Evolutionary conservation across 1,140 invertebrate genomes (phyloP), one percentile per base, ranked within the genome.

Genomic region (Papilio glaucus): DNA sequence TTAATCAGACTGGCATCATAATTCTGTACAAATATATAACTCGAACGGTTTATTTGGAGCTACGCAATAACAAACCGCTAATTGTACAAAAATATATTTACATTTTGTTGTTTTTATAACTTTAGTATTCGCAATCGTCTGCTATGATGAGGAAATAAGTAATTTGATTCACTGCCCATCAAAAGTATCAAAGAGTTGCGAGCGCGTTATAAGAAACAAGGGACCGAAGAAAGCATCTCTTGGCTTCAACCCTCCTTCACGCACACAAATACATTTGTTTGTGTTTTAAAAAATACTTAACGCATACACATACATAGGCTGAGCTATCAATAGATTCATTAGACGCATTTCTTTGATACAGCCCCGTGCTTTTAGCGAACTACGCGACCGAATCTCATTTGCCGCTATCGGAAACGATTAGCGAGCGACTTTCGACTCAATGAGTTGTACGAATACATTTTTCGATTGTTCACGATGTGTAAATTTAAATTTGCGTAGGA

Each of bases 281-380:
- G 80, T 84, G 82, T 85, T 84, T 83, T 87, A 84, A 89, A 90
- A 92, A 90, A 89, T 86, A 86, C 83, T 85, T 77, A 70, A 79
- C 76, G 75, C 76, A 84, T 83, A 89, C 84, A 89, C 80, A 89
- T 80, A 85, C 74, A 87, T 86, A 85, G 73, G 68, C 78, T 75
- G 72, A 85, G 85, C 86, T 88, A 92, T 89, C 89, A 90, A 92
- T 92, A 91, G 84, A 89, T 85, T 92, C 90, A 91, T 92, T 91
- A 92, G 89, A 92, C 80, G 86, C 85, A 89, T 91, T 92, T 92
- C 90, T 92, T 91, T 92, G 88, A 92, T 84, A 87, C 84, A 77
- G 77, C 85, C 80, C 67, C 82, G 79, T 78, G 88, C 89, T 91
- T 91, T 92, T 90, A 90, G 87, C 86, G 79, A 80, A 80, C 77